phyloP scores from a whole-genome alignment of 1,140 invertebrate genomes.

The Drosophila setifemur region DNA sequence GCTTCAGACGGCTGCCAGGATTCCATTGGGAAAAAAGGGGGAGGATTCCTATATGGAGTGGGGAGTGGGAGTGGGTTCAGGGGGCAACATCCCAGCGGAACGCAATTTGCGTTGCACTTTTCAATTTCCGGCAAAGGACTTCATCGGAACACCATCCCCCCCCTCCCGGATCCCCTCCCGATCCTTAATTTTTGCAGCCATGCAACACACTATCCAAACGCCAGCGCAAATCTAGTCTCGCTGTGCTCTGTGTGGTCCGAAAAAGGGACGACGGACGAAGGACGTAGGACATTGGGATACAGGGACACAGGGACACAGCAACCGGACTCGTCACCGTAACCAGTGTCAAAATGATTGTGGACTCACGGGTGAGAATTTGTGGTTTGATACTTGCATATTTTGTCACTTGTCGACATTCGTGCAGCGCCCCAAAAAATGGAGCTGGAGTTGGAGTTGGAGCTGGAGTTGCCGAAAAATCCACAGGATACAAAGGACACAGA shows the following conservation, averaged over 20 bases:
- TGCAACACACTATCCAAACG: slow-evolving; percentile 69
- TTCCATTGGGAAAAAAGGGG: slow-evolving; percentile 4
- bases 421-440: neutral
- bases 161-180: neutral
- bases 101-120: slow-evolving; percentile 78
- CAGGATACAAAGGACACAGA: slow-evolving; percentile 5
- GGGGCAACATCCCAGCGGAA: slow-evolving; percentile 49
- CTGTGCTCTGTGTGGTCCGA: neutral
- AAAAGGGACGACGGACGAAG: slow-evolving; percentile 7
- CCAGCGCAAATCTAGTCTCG: slow-evolving; percentile 59
- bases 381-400: slow-evolving; percentile 81
- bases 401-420: slow-evolving; percentile 69
- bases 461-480: neutral
- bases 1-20: slow-evolving; percentile 46
- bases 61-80: neutral
- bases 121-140: slow-evolving; percentile 73
- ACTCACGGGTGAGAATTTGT: slow-evolving; percentile 80
- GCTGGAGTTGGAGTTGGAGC: neutral
- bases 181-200: slow-evolving; percentile 18
- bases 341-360: slow-evolving; percentile 81
- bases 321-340: slow-evolving; percentile 49
- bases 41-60: neutral
- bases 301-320: too few relatives aligned
- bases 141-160: slow-evolving; percentile 33
- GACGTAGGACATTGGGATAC: neutral